Evolutionary conservation across 2,797 vertebrate species (phyloP).

Genomic region (Champsocephalus esox): DNA sequence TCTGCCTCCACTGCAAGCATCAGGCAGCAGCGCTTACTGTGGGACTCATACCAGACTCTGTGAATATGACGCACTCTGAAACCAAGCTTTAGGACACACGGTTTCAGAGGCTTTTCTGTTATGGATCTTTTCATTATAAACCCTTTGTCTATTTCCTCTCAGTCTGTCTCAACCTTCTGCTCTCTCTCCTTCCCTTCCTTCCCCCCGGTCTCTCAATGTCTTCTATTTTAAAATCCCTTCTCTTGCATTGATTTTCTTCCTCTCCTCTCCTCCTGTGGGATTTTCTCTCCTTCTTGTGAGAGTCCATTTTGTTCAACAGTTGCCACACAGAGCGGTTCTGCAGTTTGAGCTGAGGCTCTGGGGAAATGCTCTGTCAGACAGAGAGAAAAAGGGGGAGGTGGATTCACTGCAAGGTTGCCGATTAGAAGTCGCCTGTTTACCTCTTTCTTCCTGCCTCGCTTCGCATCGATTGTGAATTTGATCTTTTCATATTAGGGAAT

Average conservation of each 20-base stretch:
- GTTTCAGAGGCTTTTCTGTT: slow-evolving; percentile 20
- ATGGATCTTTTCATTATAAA: slow-evolving; percentile 37
- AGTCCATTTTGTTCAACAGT: slow-evolving; percentile 79
- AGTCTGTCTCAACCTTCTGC: slow-evolving; percentile 1
- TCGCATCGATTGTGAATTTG: slow-evolving; percentile 46
- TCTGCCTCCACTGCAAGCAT: slow-evolving; percentile 46
- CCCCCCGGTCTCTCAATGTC: slow-evolving; percentile 15
- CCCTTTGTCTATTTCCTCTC: background rate
- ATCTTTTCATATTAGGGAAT: slow-evolving; percentile 54
- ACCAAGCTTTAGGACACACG: slow-evolving; percentile 20
- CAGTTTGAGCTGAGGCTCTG: slow-evolving; percentile 74
- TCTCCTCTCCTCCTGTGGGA: slow-evolving; percentile 42
- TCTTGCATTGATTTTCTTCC: slow-evolving; percentile 65
- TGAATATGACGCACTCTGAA: slow-evolving; percentile 1
- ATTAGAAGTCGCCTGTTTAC: slow-evolving; percentile 57
- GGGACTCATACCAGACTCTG: slow-evolving; percentile 12
- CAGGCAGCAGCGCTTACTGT: slow-evolving; percentile 41
- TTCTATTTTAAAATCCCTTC: slow-evolving; percentile 52
- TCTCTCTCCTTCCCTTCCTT: background rate
- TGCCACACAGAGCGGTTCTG: slow-evolving; percentile 71
- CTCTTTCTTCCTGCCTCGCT: slow-evolving; percentile 34
- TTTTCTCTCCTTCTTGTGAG: slow-evolving; percentile 60
- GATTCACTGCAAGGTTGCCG: slow-evolving; percentile 61
- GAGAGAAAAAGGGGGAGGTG: slow-evolving; percentile 28
- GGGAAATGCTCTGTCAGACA: slow-evolving; percentile 70